Conservation (phyloP, 2,888 invertebrate genomes). For the Cordylochernes scorpioides region DNA sequence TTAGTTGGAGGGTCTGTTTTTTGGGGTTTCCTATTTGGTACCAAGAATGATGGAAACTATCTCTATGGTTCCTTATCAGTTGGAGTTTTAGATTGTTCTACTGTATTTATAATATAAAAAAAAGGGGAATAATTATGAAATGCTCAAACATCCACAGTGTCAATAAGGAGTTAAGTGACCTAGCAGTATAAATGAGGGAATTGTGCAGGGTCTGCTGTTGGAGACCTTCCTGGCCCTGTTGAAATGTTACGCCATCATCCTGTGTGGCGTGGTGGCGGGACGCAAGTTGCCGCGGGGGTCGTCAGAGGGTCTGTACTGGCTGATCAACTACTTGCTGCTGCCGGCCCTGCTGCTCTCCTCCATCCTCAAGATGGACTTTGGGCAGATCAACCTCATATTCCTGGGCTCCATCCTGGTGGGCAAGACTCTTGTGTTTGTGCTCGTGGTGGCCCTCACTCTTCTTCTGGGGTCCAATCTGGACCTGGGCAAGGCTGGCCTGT, state of each 20-base stretch:
- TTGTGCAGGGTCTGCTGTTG: no score
- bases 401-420: conserved; percentile 54
- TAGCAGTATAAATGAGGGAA: no score
- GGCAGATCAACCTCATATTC: conserved; percentile 66
- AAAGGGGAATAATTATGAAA: no score
- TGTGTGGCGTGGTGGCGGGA: conserved; percentile 40
- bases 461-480: conserved; percentile 44
- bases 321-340: conserved; percentile 73
- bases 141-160: no score
- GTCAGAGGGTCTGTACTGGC: conserved; percentile 65
- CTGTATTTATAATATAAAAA: no score
- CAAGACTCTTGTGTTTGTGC: conserved; percentile 55
- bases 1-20: no score
- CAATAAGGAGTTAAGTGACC: no score
- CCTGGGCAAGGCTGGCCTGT: conserved; percentile 58
- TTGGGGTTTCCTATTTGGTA: no score
- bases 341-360: conserved; percentile 75
- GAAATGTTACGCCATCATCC: conserved; percentile 14
- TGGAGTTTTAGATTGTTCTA: no score
- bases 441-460: conserved; percentile 45
- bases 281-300: conserved; percentile 53
- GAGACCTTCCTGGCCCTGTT: no score
- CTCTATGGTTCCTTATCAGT: no score
- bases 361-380: conserved; percentile 51
- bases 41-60: no score